These are phyloP conservation scores for Drosophila kohkoa DNA, from an alignment of 1,140 invertebrate genomes.

Conservation along the genomic window DNA sequence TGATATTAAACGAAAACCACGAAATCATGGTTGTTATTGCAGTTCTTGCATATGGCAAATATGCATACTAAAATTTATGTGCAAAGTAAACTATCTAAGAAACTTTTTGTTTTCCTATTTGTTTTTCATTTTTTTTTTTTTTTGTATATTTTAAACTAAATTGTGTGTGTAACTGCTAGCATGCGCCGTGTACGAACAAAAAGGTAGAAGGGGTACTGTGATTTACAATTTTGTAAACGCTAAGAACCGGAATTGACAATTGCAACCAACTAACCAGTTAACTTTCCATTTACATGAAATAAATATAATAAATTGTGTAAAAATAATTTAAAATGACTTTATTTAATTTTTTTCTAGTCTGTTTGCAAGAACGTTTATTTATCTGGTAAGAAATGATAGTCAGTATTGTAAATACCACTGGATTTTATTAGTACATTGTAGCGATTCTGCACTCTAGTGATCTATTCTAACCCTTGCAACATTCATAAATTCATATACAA, in stretches of 20 bases:
- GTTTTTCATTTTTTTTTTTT: neutral
- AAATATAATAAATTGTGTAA: no score
- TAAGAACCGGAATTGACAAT: neutral
- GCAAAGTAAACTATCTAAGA: slow-evolving; percentile 37
- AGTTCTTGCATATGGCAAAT: slow-evolving; percentile 44
- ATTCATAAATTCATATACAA: slow-evolving; percentile 7
- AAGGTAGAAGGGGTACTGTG: neutral
- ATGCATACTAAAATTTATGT: slow-evolving; percentile 27
- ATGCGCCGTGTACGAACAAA: neutral
- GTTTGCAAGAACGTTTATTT: neutral
- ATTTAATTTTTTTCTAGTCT: neutral
- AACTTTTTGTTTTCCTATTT: slow-evolving; percentile 7
- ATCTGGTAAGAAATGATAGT: neutral
- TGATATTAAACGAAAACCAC: slow-evolving; percentile 28
- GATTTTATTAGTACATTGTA: no score
- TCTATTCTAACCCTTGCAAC: slow-evolving; percentile 30
- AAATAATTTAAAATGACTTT: no score
- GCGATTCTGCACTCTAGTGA: neutral
- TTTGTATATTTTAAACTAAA: slow-evolving; percentile 17
- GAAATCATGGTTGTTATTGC: slow-evolving; percentile 19
- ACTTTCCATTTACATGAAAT: no score
- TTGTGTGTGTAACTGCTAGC: neutral
- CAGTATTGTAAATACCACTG: no score
- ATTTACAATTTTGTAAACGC: slow-evolving; percentile 3
- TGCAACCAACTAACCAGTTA: slow-evolving; percentile 3